Evolutionary conservation across 2,797 vertebrate species (phyloP), one percentile per base, ranked within the genome.

Genomic region (Dicrostonyx torquatus): DNA sequence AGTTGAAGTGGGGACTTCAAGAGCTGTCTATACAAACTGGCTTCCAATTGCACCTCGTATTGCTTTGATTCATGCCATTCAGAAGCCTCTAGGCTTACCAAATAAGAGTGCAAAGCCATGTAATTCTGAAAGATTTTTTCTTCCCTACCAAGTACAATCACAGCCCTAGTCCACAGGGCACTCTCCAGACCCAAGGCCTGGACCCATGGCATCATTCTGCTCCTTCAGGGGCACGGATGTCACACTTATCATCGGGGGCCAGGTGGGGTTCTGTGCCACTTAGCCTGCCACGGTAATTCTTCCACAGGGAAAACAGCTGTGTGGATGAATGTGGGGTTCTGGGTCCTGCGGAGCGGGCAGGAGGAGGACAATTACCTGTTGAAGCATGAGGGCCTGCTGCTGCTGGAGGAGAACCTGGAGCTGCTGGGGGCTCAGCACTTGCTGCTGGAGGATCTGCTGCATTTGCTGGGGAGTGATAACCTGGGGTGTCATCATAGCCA

Each of bases 401-500:
- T 99, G 99, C 97, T 99, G 99, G 98, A 99, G 99, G 96, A 99
- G 99, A 98, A 99, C 99, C 98, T 99, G 99, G 98, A 99, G 99
- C 98, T 99, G 99, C 99, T 99, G 99, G 97, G 99, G 99, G 98
- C 99, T 99, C 98, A 99, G 99, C 99, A 99, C 99, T 98, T 99
- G 99, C 98, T 99, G 99, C 98, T 99, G 99, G 97, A 99, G 99
- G 97, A 99, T 99, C 98, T 99, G 99, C 99, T 99, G 99, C 99
- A 99, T 99, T 98, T 99, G 99, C 98, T 99, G 99, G 98, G 99
- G 99, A 99, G 99, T 99, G 99, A 99, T 99, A 98, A 99, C 99
- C 99, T 99, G 99, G 98, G 99, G 99, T 98, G 99, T 99, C 99
- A 99, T 99, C 99, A 99, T 99, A 99, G 99, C 99, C 99, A 99